Conservation (phyloP, 2,797 vertebrate species). For the Enteromius mattozi region DNA sequence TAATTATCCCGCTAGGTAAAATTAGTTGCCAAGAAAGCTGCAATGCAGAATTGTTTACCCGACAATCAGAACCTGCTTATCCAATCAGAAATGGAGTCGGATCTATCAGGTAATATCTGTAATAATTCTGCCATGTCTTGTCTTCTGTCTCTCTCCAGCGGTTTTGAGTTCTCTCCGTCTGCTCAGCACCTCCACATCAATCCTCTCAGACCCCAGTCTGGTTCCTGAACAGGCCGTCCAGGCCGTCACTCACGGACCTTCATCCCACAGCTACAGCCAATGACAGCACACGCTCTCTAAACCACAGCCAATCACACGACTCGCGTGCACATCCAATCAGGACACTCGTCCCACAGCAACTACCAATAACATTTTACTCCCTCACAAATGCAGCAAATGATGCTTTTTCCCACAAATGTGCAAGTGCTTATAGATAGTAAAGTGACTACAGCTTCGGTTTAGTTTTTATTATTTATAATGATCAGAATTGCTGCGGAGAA, state of each 20-base stretch:
- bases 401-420: background rate
- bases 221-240: constrained; percentile 89
- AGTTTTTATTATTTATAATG: constrained; percentile 2
- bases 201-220: constrained; percentile 87
- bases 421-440: background rate
- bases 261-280: constrained; percentile 54
- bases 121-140: background rate
- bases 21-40: background rate
- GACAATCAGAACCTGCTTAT: background rate
- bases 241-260: constrained; percentile 79
- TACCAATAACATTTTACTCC: background rate
- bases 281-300: constrained; percentile 64
- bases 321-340: background rate
- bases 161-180: constrained; percentile 92
- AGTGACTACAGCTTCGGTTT: background rate
- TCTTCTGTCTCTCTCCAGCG: constrained; percentile 72
- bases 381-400: constrained; percentile 6
- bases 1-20: background rate
- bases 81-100: background rate
- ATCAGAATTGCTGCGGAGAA: background rate
- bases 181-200: constrained; percentile 91
- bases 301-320: constrained; percentile 52
- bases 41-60: background rate
- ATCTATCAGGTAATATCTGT: background rate
- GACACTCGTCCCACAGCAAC: background rate